phyloP scores from a whole-genome alignment of 2,888 invertebrate genomes.

The Anagyrus pseudococci region DNA sequence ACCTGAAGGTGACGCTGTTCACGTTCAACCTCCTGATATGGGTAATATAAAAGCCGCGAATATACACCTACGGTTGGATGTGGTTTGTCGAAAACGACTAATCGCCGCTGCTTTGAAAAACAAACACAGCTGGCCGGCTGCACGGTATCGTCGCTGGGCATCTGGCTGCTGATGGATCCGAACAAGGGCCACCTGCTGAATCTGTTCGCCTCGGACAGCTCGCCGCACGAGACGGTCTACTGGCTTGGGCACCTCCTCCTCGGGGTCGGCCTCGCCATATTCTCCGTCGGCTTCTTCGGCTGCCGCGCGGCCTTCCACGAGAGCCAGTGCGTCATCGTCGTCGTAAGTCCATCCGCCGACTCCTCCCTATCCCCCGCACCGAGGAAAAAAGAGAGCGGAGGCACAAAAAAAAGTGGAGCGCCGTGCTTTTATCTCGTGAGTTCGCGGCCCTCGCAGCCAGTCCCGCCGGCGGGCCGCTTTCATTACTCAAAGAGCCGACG shows the following conservation, averaged over 20 bases:
- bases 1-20: conserved; percentile 55
- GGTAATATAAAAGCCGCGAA: conserved; percentile 47
- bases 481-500: background rate
- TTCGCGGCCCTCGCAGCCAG: background rate
- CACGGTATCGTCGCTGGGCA: conserved; percentile 65
- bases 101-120: background rate
- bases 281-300: conserved; percentile 67
- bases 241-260: conserved; percentile 64
- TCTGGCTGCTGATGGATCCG: conserved; percentile 65
- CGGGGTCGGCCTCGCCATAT: conserved; percentile 64
- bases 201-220: conserved; percentile 61
- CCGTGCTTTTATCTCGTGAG: background rate
- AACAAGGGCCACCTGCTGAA: conserved; percentile 64
- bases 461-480: background rate
- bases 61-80: too few species aligned
- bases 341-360: conserved; percentile 47
- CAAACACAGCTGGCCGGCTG: conserved; percentile 64
- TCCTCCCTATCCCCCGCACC: too few species aligned
- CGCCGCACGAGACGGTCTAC: conserved; percentile 61
- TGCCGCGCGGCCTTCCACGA: conserved; percentile 67
- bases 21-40: conserved; percentile 57
- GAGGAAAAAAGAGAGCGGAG: too few species aligned
- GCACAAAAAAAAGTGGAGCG: too few species aligned
- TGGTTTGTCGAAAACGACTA: too few species aligned
- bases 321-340: conserved; percentile 58